Evolutionary conservation across 2,113 vertebrate genomes (phyloP), one percentile per base, ranked within the genome.

Genomic region (Suncus etruscus): DNA sequence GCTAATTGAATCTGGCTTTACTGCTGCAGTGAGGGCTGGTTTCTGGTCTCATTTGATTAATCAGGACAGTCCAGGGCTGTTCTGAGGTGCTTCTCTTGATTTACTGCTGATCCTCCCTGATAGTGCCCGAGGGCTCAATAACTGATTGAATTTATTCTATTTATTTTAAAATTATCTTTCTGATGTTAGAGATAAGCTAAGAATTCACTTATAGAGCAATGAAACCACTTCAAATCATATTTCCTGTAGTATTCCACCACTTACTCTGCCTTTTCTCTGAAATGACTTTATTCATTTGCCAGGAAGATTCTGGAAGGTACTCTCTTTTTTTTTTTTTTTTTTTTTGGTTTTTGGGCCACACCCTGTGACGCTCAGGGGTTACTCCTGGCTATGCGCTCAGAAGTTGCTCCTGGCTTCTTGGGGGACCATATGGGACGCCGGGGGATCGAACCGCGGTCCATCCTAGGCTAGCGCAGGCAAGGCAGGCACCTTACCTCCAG

Each of bases 1-100:
- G 97, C 97, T 98, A 97, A 98, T 98, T 98, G 97, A 98, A 97
- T 97, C 93, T 97, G 96, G 84, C 96, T 97, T 97, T 97, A 96
- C 93, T 96, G 66, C 83, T 97, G 83, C 95, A 97, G 96, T 97
- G 96, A 96, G 96, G 95, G 65, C 93, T 96, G 95, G 68, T 82
- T 97, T 97, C 96, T 95, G 95, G 92, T 97, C 95, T 97, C 96
- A 97, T 96, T 97, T 97, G 97, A 97, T 97, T 97, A 97, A 97
- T 85, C 96, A 89, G 92, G 96, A 95, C 97, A 97, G 96, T 96
- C 95, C 91, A 91, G 94, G 82, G 45, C 91, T 96, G 82, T 93
- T 97, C 94, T 72, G 95, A 95, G 90, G 66, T 90, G 95, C 96
- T 97, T 93, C 74, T 90, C 89, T 88, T 97, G 97, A 98, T 97